These are phyloP conservation scores for Ips typographus DNA, from an alignment of 1,140 invertebrate species.

Conservation along the genomic window DNA sequence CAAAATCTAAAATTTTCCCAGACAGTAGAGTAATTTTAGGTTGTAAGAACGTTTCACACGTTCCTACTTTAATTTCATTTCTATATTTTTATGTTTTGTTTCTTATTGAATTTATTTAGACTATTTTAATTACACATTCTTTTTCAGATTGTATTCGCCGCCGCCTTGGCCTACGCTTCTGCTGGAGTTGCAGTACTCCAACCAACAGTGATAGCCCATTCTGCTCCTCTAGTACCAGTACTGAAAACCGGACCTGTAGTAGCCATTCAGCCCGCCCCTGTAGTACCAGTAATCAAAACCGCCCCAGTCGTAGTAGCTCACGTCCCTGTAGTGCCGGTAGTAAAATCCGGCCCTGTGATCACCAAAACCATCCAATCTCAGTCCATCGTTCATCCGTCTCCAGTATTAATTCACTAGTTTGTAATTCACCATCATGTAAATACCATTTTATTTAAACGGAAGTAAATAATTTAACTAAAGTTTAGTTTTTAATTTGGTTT, in stretches of 20 bases:
- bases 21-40: not conserved
- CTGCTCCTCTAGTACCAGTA: conserved; percentile 34
- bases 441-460: not conserved
- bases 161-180: conserved; percentile 57
- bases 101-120: conserved; percentile 1
- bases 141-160: conserved; percentile 55
- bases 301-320: conserved; percentile 45
- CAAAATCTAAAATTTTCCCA: not conserved
- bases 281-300: conserved; percentile 29
- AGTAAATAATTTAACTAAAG: not conserved
- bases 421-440: not conserved
- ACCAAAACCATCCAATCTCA: conserved; percentile 55
- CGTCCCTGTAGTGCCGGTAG: conserved; percentile 39
- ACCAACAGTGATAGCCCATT: conserved; percentile 42
- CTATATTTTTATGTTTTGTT: not conserved
- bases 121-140: not conserved
- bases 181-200: conserved; percentile 51
- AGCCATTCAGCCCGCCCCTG: conserved; percentile 42
- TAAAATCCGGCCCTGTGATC: conserved; percentile 33
- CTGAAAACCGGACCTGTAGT: conserved; percentile 39
- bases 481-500: not conserved
- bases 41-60: no score
- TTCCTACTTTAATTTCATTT: no score
- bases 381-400: conserved; percentile 51
- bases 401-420: conserved; percentile 43